phyloP scores from a whole-genome alignment of 2,888 invertebrate species.

The Andricus quercusramuli region DNA sequence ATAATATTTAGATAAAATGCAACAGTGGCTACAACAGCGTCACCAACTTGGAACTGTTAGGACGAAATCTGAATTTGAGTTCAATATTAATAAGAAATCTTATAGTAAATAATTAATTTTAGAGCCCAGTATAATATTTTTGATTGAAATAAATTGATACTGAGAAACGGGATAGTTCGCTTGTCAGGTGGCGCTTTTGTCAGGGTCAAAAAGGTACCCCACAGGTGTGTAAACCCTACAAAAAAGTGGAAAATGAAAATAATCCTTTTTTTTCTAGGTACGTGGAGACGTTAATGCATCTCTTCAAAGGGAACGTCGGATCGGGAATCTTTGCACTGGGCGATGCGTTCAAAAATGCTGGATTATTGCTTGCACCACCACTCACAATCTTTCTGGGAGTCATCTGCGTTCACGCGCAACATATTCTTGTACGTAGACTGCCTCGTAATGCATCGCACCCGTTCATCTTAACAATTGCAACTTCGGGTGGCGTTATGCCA shows the following conservation, averaged over 20 bases:
- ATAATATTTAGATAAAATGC: no score
- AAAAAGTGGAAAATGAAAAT: background rate
- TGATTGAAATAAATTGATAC: no score
- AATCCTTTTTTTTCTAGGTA: slow-evolving; percentile 82
- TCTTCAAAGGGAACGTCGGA: slow-evolving; percentile 97
- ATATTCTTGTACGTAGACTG: slow-evolving; percentile 86
- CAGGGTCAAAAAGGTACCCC: no score
- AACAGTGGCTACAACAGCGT: no score
- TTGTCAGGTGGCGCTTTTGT: no score
- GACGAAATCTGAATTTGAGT: no score
- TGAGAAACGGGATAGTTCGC: no score
- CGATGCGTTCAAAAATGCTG: slow-evolving; percentile 95
- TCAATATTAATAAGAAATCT: no score
- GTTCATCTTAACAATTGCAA: slow-evolving; percentile 45
- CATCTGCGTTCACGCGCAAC: slow-evolving; percentile 95
- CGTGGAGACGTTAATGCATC: slow-evolving; percentile 92
- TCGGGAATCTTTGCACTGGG: slow-evolving; percentile 98
- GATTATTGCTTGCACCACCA: slow-evolving; percentile 89
- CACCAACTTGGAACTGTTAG: no score
- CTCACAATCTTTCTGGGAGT: slow-evolving; percentile 89
- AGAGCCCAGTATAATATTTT: no score
- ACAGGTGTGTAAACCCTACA: no score
- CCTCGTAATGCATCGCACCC: slow-evolving; percentile 48
- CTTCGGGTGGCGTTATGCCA: slow-evolving; percentile 39
- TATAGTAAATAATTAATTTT: no score